phyloP scores from a whole-genome alignment of 2,797 vertebrate genomes.

The Apogon hyalosoma region DNA sequence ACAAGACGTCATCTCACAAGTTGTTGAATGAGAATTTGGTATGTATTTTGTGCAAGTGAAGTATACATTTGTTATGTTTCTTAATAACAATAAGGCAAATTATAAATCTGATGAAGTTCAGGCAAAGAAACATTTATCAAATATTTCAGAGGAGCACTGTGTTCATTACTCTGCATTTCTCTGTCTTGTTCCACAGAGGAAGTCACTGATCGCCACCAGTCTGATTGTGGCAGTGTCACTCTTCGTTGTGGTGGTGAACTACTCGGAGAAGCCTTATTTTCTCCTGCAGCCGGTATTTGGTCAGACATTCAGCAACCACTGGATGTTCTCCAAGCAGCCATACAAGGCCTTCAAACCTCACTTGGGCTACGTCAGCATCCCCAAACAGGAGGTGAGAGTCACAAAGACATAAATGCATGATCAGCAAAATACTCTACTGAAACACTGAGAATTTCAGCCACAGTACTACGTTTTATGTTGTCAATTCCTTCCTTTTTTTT shows the following conservation, averaged over 20 bases:
- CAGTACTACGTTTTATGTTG: neutral
- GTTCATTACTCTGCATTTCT: neutral
- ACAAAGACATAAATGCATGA: neutral
- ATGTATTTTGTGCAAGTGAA: no score
- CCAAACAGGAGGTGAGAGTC: constrained; percentile 91
- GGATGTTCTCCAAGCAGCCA: constrained; percentile 86
- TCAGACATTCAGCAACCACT: constrained; percentile 85
- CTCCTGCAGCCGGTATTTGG: constrained; percentile 91
- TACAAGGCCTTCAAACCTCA: constrained; percentile 89
- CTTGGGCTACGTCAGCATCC: constrained; percentile 91
- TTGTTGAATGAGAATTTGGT: no score
- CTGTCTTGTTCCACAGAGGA: constrained; percentile 83
- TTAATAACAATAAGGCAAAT: neutral
- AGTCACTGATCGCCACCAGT: constrained; percentile 88
- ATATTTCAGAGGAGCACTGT: neutral
- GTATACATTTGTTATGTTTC: neutral
- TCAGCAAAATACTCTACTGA: neutral
- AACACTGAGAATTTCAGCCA: no score
- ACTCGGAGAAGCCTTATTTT: constrained; percentile 87
- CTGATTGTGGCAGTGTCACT: constrained; percentile 89
- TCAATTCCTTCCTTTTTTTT: neutral
- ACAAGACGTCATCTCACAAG: no score
- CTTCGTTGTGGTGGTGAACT: constrained; percentile 89
- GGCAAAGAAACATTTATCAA: neutral
- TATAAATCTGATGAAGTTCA: neutral